A percentile compares a stretch with the other conserved stretches of the same genome.
phyloP scores from a whole-genome alignment of 2,888 invertebrate species.

The Pycnomerus fuliginosus region DNA sequence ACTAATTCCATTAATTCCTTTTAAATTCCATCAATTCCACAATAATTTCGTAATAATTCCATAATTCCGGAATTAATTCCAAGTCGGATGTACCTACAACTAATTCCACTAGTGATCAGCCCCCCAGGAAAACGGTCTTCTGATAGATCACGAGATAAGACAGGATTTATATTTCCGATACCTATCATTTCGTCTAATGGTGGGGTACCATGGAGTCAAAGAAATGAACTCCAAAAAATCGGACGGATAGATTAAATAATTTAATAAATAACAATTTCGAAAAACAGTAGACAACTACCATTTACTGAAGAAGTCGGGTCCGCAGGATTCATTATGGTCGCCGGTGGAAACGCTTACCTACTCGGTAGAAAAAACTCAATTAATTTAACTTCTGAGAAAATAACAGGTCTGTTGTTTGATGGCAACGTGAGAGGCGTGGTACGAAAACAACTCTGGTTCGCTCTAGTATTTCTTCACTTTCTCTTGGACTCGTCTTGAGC shows the following conservation, averaged over 20 bases:
- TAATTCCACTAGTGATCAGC: too few relatives aligned
- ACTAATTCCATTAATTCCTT: too few relatives aligned
- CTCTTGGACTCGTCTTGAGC: conserved; percentile 14
- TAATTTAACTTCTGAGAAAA: conserved; percentile 52
- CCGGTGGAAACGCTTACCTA: conserved; percentile 36
- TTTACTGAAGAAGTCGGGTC: conserved; percentile 47
- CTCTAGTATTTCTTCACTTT: conserved; percentile 27
- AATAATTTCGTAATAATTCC: too few relatives aligned
- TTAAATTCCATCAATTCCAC: too few relatives aligned
- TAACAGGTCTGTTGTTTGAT: conserved; percentile 48
- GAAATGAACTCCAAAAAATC: conserved; percentile 21
- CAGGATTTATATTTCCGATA: too few relatives aligned
- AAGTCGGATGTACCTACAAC: too few relatives aligned
- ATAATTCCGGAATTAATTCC: too few relatives aligned
- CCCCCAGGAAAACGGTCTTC: too few relatives aligned
- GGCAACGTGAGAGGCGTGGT: conserved; percentile 38
- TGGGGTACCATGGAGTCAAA: conserved; percentile 12
- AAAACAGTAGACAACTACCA: conserved; percentile 48
- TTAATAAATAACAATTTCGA: conserved; percentile 44
- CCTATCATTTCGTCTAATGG: conserved; percentile 15
- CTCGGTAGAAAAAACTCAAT: conserved; percentile 41
- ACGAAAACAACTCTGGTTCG: conserved; percentile 28
- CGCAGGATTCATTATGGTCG: conserved; percentile 43
- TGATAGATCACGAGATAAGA: too few relatives aligned
- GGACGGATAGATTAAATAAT: conserved; percentile 33